Conservation (phyloP, 2,113 vertebrate species). For the Clarias gariepinus region DNA sequence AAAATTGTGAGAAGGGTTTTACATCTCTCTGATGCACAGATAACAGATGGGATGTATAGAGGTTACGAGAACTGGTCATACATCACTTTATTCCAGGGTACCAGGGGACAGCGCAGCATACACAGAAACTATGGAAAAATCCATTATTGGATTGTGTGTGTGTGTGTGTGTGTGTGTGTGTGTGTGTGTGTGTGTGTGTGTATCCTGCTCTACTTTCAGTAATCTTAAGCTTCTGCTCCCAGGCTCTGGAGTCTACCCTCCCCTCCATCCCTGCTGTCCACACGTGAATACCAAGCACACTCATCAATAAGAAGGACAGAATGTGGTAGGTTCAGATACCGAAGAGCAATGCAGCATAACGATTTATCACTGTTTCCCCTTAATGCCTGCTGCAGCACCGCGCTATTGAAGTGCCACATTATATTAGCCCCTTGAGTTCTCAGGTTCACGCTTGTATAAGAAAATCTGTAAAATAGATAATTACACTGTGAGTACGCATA, state of each 20-base stretch:
- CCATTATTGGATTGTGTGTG: constrained; percentile 13
- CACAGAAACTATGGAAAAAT: constrained; percentile 15
- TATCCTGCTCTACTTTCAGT: constrained; percentile 21
- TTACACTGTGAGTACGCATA: neutral
- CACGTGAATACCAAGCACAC: constrained; percentile 47
- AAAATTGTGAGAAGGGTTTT: neutral
- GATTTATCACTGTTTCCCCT: constrained; percentile 41
- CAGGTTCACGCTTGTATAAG: neutral
- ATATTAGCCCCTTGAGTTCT: constrained; percentile 8
- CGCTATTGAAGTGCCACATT: constrained; percentile 38
- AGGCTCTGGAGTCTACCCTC: neutral
- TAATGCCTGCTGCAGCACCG: constrained; percentile 27
- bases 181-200: neutral
- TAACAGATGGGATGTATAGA: neutral
- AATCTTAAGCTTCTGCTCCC: constrained; percentile 33
- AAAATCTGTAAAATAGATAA: neutral
- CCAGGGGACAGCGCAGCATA: neutral
- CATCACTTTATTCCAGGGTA: neutral
- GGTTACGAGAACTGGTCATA: neutral
- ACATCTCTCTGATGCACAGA: neutral
- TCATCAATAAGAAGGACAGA: constrained; percentile 45
- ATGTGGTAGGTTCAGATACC: constrained; percentile 37
- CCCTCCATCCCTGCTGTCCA: constrained; percentile 20
- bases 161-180: constrained; percentile 27
- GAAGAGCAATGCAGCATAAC: constrained; percentile 30